Percentiles rank a stretch among this genome's conserved stretches.
These are phyloP conservation scores for Anastatus disparis DNA, from an alignment of 1,140 invertebrate genomes.

Conservation along the genomic window DNA sequence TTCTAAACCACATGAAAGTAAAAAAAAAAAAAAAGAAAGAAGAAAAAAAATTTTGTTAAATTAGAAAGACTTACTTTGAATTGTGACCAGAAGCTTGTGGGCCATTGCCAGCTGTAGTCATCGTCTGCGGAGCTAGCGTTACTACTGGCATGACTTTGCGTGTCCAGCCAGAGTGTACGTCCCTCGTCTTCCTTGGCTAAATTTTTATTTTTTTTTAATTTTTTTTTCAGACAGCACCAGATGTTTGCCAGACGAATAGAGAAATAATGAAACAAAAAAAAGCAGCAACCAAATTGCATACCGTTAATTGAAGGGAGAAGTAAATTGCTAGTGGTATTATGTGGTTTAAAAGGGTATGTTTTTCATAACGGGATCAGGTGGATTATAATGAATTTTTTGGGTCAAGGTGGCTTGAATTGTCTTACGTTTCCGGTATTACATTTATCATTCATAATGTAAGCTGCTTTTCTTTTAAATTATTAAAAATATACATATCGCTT, in stretches of 20 bases:
- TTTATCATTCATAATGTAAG: too few species aligned
- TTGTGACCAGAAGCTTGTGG: constrained; percentile 85
- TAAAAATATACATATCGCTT: too few species aligned
- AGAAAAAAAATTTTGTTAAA: too few species aligned
- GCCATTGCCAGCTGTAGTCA: constrained; percentile 75
- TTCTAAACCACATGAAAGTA: too few species aligned
- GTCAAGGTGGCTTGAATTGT: background rate
- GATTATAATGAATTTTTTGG: background rate
- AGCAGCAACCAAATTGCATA: too few species aligned
- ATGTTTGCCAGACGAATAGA: background rate
- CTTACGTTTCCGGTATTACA: background rate
- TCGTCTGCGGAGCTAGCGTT: constrained; percentile 71
- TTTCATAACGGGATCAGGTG: too few species aligned
- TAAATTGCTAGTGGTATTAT: too few species aligned
- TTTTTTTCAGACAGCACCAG: background rate
- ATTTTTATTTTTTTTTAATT: too few species aligned
- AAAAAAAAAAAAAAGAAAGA: too few species aligned
- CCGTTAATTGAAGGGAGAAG: background rate
- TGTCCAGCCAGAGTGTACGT: constrained; percentile 78
- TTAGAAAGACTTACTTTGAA: constrained; percentile 74
- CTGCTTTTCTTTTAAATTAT: too few species aligned
- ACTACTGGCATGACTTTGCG: constrained; percentile 77
- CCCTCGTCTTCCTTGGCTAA: constrained; percentile 74
- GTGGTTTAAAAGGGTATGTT: too few species aligned
- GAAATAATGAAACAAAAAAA: too few species aligned